These are phyloP conservation scores for Neoaliturus tenellus DNA, from an alignment of 2,888 invertebrate genomes.

Conservation along the genomic window DNA sequence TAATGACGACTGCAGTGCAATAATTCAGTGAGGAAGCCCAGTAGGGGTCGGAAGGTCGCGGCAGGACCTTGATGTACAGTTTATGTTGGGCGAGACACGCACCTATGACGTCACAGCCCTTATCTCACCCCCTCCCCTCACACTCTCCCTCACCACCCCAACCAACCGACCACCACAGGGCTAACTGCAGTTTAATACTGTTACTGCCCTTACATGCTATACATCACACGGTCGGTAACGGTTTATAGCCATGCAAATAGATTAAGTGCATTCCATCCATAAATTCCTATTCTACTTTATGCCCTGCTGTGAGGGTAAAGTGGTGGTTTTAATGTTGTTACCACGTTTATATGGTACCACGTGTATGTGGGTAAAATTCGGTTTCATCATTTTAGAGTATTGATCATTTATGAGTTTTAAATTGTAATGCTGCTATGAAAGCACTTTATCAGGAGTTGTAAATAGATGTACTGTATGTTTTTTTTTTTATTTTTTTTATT, in stretches of 20 bases:
- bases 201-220: constrained; percentile 1
- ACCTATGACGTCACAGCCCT: constrained; percentile 21
- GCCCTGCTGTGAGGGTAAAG: not conserved
- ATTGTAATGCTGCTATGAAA: too few species aligned
- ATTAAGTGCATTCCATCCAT: not conserved
- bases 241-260: constrained; percentile 28
- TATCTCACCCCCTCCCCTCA: not conserved
- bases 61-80: constrained; percentile 38
- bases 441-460: too few species aligned
- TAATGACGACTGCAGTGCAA: not conserved
- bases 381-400: too few species aligned
- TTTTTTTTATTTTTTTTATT: too few species aligned
- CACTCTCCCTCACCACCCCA: not conserved
- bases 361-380: too few species aligned
- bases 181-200: constrained; percentile 25
- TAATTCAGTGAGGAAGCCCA: not conserved
- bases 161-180: not conserved
- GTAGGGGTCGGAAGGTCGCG: constrained; percentile 26
- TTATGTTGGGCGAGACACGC: not conserved
- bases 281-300: not conserved
- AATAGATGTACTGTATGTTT: too few species aligned
- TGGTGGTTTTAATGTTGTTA: too few species aligned
- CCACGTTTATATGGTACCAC: too few species aligned
- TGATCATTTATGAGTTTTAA: too few species aligned
- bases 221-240: not conserved